Evolutionary conservation across 64 coral and sea anemone species (phyloP), one percentile per base, ranked within the genome.

Genomic region (Actinia tenebrosa): DNA sequence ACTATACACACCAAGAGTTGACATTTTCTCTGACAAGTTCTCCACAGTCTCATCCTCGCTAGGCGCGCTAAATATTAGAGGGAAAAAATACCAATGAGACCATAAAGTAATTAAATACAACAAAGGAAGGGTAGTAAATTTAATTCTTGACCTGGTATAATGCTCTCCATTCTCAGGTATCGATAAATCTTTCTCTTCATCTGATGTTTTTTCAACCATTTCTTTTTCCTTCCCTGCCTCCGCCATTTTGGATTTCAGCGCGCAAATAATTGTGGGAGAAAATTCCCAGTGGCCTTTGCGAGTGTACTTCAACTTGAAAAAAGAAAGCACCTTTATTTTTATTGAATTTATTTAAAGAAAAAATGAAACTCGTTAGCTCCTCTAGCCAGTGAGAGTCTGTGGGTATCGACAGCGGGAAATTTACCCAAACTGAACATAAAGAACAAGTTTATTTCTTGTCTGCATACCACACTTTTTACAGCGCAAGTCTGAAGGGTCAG

Each of bases 1-100:
- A 53, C 47, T 10, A 81, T 81, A 91, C 89, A 63, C 75, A 91
- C 89, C 89, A 63, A 91, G 64, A 60, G 87, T 91, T 55, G 89
- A 91, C 59, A 87, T 79, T 20, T 84, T 52, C 16, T 91, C 85
- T 7, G 84, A 80, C 16, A 91, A 80, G 4, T 77, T 64, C 53
- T 91, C 89, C 64, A 91, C 30, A 17, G 75, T 80, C 19, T 69
- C 75, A n/a, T 55, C 80, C 45, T 71, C 80, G 42, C 25, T 75
- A 30, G 23, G 42, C 69, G 69, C 26, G 69, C 23, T 37, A 75
- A 75, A 75, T 30, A 1, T 30, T 75, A 30, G 25, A 75, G 11
- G 11, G 13, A 75, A 42, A 75, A 26, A 1, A 8, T 14, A 42
- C 0, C 69, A 0, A 13, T 75, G 27, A 75, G 13, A 75, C 69